These are phyloP conservation scores for Troglohyphantes excavatus DNA, from an alignment of 2,888 invertebrate genomes.

Conservation along the genomic window DNA sequence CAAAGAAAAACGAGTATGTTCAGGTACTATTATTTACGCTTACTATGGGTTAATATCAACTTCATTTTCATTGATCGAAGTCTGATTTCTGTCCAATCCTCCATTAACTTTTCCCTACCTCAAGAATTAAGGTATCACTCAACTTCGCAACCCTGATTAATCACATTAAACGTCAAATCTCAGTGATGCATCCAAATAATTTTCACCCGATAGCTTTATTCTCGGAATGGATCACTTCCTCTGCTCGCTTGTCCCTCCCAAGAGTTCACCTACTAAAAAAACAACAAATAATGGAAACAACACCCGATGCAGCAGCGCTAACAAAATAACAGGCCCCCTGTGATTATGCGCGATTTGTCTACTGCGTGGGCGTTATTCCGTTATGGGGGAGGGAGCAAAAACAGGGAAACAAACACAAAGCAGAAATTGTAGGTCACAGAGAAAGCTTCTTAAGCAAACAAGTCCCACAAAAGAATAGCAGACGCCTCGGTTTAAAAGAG, in stretches of 20 bases:
- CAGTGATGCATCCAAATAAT: slow-evolving; percentile 67
- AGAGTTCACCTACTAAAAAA: slow-evolving; percentile 31
- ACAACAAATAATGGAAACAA: slow-evolving; percentile 6
- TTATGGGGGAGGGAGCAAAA: slow-evolving; percentile 33
- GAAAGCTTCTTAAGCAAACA: slow-evolving; percentile 78
- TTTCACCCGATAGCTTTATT: slow-evolving; percentile 52
- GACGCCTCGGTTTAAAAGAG: slow-evolving; percentile 56
- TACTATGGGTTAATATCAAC: too few species aligned
- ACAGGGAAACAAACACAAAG: slow-evolving; percentile 50
- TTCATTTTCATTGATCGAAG: too few species aligned
- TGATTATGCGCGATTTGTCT: slow-evolving; percentile 51
- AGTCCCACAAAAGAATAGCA: slow-evolving; percentile 72
- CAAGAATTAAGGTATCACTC: not conserved
- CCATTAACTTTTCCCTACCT: too few species aligned
- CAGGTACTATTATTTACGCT: too few species aligned
- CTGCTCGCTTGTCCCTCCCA: not conserved
- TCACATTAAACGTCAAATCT: slow-evolving; percentile 49
- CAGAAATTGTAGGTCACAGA: slow-evolving; percentile 74
- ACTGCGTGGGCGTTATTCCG: slow-evolving; percentile 71
- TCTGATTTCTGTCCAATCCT: too few species aligned
- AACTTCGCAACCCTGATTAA: slow-evolving; percentile 32
- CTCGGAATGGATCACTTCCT: slow-evolving; percentile 37
- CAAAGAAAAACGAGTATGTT: too few species aligned
- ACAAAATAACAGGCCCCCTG: slow-evolving; percentile 50
- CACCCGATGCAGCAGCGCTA: not conserved